Evolutionary conservation across 2,113 vertebrate species (phyloP).

Genomic region (Megalops atlanticus): DNA sequence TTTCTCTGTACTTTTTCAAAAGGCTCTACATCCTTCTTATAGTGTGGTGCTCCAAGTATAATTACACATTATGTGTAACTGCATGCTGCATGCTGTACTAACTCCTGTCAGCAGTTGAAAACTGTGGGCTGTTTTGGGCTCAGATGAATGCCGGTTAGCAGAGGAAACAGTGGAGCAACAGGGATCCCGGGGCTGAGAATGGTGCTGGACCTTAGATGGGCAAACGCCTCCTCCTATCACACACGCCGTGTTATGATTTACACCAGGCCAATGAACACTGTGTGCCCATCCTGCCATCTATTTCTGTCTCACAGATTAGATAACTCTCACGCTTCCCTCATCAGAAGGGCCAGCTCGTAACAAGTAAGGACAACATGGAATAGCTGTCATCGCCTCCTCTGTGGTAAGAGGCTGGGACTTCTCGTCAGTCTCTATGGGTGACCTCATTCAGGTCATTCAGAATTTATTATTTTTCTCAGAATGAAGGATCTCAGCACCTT

Average conservation of each 20-base stretch:
- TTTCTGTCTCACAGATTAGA: slow-evolving; percentile 18
- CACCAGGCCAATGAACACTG: not conserved
- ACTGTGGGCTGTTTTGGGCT: not conserved
- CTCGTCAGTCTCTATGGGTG: not conserved
- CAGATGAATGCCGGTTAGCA: not conserved
- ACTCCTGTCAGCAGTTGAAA: too few species aligned
- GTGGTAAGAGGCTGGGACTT: not conserved
- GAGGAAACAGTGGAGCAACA: not conserved
- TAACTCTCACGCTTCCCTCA: slow-evolving; percentile 16
- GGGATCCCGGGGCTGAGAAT: not conserved
- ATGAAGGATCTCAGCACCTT: not conserved
- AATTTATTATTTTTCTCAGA: not conserved
- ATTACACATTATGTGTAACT: too few species aligned
- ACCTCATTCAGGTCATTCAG: not conserved
- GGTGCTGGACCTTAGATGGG: not conserved
- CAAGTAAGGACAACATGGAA: not conserved
- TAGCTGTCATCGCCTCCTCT: not conserved
- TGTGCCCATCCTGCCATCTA: not conserved
- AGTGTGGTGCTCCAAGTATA: too few species aligned
- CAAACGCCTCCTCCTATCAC: not conserved
- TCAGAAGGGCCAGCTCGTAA: not conserved
- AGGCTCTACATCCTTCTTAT: too few species aligned
- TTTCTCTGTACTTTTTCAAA: too few species aligned
- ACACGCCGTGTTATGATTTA: slow-evolving; percentile 3
- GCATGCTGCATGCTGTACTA: too few species aligned